A percentile compares a stretch with the other conserved stretches of the same genome.
Evolutionary conservation across 2,113 vertebrate species (phyloP).

Genomic region (Shinisaurus crocodilurus): DNA sequence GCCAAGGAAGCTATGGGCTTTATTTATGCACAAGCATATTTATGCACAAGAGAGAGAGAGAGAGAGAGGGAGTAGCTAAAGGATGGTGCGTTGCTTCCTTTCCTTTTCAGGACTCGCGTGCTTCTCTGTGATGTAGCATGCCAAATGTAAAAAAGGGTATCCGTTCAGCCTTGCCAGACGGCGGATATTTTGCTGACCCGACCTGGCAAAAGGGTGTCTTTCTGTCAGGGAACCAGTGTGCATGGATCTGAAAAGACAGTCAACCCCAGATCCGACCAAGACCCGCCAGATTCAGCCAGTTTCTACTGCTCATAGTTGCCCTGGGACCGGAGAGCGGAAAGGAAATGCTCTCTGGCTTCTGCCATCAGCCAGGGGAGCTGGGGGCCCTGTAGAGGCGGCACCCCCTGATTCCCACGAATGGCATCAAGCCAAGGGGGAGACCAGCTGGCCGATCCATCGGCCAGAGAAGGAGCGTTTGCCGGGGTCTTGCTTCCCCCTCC

Average conservation of each 20-base stretch:
- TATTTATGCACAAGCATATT: conserved; percentile 65
- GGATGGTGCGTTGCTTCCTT: conserved; percentile 39
- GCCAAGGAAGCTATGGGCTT: conserved; percentile 68
- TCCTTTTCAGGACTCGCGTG: neutral
- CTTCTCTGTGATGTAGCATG: conserved; percentile 49
- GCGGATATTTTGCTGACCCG: neutral
- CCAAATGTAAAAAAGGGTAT: conserved; percentile 35
- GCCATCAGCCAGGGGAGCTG: too few relatives aligned
- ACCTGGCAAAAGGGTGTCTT: neutral
- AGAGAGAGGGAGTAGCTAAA: conserved; percentile 52
- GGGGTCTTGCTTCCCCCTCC: too few relatives aligned
- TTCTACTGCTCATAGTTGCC: neutral
- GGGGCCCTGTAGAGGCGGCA: too few relatives aligned
- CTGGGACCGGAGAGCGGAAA: too few relatives aligned
- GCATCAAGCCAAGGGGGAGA: too few relatives aligned
- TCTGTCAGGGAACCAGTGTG: neutral
- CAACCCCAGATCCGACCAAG: neutral
- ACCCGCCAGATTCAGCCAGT: neutral
- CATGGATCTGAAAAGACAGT: neutral
- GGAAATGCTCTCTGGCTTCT: too few relatives aligned
- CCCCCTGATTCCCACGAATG: too few relatives aligned
- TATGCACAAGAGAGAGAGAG: too few relatives aligned
- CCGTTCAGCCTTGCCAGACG: neutral
- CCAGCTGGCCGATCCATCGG: too few relatives aligned
- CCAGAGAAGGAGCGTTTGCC: too few relatives aligned